A percentile compares a stretch with the other conserved stretches of the same genome.
Conservation (phyloP, 2,797 vertebrate species). For the Clarias platycephalus region DNA sequence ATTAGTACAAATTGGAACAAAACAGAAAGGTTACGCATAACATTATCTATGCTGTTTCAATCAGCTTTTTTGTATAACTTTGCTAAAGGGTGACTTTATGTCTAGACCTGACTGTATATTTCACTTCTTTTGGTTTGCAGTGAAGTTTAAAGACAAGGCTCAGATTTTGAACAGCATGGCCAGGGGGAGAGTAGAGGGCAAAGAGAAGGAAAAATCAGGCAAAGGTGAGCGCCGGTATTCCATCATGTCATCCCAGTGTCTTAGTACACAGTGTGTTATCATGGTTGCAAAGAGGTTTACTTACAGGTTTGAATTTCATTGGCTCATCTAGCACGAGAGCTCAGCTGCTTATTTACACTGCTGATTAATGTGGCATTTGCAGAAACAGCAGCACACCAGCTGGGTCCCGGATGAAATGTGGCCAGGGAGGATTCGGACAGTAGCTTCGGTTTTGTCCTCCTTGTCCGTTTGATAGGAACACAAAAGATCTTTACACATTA, state of each 20-base stretch:
- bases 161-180: slow-evolving; percentile 80
- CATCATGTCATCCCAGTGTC: slow-evolving; percentile 34
- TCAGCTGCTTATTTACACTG: slow-evolving; percentile 50
- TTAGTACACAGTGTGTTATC: slow-evolving; percentile 42
- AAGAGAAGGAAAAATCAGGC: slow-evolving; percentile 75
- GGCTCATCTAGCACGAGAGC: slow-evolving; percentile 37
- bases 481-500: slow-evolving; percentile 49
- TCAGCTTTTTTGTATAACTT: slow-evolving; percentile 24
- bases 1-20: background rate
- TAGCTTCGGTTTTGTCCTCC: slow-evolving; percentile 22
- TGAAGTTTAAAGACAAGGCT: slow-evolving; percentile 86
- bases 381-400: slow-evolving; percentile 43
- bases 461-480: slow-evolving; percentile 45
- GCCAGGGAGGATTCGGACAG: slow-evolving; percentile 43
- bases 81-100: background rate
- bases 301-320: slow-evolving; percentile 36
- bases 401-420: slow-evolving; percentile 26
- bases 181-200: slow-evolving; percentile 72
- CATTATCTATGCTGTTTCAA: slow-evolving; percentile 38
- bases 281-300: slow-evolving; percentile 39
- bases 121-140: slow-evolving; percentile 72
- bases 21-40: slow-evolving; percentile 1
- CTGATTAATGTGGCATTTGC: slow-evolving; percentile 43
- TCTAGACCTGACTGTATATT: slow-evolving; percentile 48
- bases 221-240: slow-evolving; percentile 60